Conservation (phyloP, 1,140 invertebrate species). For the Halyomorpha halys region DNA sequence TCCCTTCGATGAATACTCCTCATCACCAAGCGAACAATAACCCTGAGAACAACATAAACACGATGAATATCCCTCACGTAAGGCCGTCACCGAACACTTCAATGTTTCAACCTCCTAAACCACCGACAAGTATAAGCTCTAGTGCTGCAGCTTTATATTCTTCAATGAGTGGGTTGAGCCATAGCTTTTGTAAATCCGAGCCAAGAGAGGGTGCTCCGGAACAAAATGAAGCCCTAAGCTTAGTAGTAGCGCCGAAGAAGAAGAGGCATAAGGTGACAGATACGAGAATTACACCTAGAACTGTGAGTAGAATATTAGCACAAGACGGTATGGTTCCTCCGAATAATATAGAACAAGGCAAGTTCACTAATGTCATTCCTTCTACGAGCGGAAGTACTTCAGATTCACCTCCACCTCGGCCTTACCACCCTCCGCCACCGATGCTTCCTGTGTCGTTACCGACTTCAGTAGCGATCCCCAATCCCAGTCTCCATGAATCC, state of each 20-base stretch:
- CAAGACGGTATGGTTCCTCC: constrained; percentile 62
- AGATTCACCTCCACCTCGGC: constrained; percentile 49
- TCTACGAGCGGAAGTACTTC: constrained; percentile 37
- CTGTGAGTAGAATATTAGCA: constrained; percentile 73
- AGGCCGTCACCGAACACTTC: constrained; percentile 51
- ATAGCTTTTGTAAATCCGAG: constrained; percentile 54
- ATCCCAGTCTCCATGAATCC: constrained; percentile 88
- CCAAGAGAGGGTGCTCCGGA: constrained; percentile 61
- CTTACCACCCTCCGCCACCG: constrained; percentile 60
- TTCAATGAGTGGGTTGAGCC: constrained; percentile 41
- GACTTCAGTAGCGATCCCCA: constrained; percentile 89
- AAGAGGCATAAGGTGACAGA: constrained; percentile 96
- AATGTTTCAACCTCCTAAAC: constrained; percentile 70
- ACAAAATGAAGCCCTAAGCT: constrained; percentile 85
- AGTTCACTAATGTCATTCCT: constrained; percentile 38
- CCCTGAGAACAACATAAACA: constrained; percentile 47
- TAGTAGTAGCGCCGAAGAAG: constrained; percentile 89
- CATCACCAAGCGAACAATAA: constrained; percentile 33
- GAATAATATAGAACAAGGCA: constrained; percentile 27
- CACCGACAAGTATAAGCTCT: constrained; percentile 55
- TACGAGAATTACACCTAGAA: constrained; percentile 84
- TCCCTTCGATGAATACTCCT: constrained; percentile 30
- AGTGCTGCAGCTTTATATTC: constrained; percentile 47
- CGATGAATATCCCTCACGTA: constrained; percentile 56
- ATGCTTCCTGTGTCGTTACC: constrained; percentile 78